A percentile compares a stretch with the other conserved stretches of the same genome.
Conservation (phyloP, 2,888 invertebrate species). For the Drosophila parthenogenetica region DNA sequence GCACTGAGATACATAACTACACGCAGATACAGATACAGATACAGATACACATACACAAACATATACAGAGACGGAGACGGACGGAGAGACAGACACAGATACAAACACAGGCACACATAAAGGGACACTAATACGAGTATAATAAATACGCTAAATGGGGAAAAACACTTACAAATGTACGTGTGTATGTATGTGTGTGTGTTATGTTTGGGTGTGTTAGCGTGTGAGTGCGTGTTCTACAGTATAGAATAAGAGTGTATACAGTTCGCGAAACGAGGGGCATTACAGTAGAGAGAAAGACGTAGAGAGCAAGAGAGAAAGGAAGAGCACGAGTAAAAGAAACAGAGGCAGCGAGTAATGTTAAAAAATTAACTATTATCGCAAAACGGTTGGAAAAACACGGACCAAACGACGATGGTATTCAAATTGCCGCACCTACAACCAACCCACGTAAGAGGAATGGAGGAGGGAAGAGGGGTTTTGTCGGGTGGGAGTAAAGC, state of each 20-base stretch:
- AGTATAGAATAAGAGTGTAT: conserved; percentile 9
- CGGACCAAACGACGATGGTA: conserved; percentile 59
- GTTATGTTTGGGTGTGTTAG: conserved; percentile 15
- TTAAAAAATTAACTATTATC: conserved; percentile 76
- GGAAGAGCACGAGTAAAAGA: conserved; percentile 20
- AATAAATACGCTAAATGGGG: conserved; percentile 76
- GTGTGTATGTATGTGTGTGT: conserved; percentile 17
- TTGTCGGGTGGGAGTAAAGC: background rate
- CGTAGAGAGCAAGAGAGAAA: background rate
- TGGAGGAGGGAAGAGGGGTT: no score
- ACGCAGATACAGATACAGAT: conserved; percentile 33
- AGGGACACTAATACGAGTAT: conserved; percentile 62
- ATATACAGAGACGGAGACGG: conserved; percentile 18
- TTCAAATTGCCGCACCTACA: conserved; percentile 73
- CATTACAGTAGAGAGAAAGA: conserved; percentile 12
- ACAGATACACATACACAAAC: conserved; percentile 21
- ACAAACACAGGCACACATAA: conserved; percentile 31
- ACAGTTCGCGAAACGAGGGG: background rate
- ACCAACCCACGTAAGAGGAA: background rate
- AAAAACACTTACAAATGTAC: conserved; percentile 61
- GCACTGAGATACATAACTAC: conserved; percentile 49
- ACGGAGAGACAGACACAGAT: conserved; percentile 14
- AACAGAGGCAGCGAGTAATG: conserved; percentile 9
- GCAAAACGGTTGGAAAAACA: conserved; percentile 75
- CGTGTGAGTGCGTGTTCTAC: conserved; percentile 37